These are phyloP conservation scores for Rotaria sp. DNA, from an alignment of 2,888 invertebrate species.

Conservation along the genomic window DNA sequence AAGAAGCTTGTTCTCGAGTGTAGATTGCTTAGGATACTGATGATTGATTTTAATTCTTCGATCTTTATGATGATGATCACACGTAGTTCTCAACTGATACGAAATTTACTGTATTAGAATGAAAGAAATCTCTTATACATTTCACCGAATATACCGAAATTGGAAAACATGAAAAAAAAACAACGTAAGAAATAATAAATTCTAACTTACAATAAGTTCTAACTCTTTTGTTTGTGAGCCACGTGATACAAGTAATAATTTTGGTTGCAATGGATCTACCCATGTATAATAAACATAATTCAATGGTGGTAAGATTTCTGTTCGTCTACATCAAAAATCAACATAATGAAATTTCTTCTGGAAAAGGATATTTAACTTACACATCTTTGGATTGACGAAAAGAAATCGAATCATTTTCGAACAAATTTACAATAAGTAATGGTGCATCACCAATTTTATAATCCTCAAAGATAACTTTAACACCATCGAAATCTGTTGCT, in stretches of 20 bases:
- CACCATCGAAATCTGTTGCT: conserved; percentile 82
- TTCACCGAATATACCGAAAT: too few species aligned
- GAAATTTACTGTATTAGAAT: too few species aligned
- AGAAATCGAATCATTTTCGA: conserved; percentile 62
- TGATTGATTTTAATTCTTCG: too few species aligned
- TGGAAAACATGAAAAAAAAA: too few species aligned
- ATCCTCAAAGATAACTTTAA: conserved; percentile 70
- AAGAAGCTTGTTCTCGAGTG: too few species aligned
- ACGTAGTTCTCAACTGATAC: too few species aligned
- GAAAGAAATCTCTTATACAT: too few species aligned
- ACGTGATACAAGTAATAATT: conserved; percentile 55
- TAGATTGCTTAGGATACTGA: too few species aligned
- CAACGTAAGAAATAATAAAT: too few species aligned
- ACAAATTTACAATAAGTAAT: conserved; percentile 77
- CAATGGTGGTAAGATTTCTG: conserved; percentile 56
- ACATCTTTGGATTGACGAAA: conserved; percentile 56
- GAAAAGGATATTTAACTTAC: not conserved
- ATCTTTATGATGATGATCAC: too few species aligned
- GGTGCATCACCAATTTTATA: conserved; percentile 82
- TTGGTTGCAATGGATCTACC: conserved; percentile 59
- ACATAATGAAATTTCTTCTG: not conserved
- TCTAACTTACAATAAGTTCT: not conserved
- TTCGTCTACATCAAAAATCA: not conserved
- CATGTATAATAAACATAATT: conserved; percentile 60
- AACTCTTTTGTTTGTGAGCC: conserved; percentile 51